A percentile compares a stretch with the other conserved stretches of the same genome.
phyloP scores from a whole-genome alignment of 2,888 invertebrate species.

The Lathronympha strigana region DNA sequence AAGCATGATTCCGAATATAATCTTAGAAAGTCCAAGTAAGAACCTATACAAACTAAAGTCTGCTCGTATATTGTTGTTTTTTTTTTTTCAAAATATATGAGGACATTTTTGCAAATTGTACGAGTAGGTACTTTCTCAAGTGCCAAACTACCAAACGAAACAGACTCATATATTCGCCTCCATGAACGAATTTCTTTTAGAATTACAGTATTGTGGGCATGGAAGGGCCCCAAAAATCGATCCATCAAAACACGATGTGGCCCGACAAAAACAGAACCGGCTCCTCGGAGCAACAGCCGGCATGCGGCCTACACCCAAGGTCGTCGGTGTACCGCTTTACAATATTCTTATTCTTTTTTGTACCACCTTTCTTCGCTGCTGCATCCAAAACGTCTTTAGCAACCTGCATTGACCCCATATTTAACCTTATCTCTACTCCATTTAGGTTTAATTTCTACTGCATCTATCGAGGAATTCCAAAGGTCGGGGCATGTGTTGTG shows the following conservation, averaged over 20 bases:
- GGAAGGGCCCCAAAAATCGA: constrained; percentile 62
- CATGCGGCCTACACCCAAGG: constrained; percentile 82
- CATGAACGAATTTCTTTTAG: constrained; percentile 32
- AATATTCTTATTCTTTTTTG: constrained; percentile 71
- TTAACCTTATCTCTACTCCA: constrained; percentile 49
- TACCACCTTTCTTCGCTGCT: constrained; percentile 72
- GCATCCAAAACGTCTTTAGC: constrained; percentile 56
- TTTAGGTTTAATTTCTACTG: constrained; percentile 49
- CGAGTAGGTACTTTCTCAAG: too few relatives aligned
- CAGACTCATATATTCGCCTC: not conserved
- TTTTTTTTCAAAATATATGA: too few relatives aligned
- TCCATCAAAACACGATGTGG: constrained; percentile 67
- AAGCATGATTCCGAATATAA: not conserved
- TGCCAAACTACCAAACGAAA: not conserved
- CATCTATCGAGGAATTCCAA: constrained; percentile 65
- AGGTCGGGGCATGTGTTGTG: constrained; percentile 76
- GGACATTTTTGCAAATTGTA: too few relatives aligned
- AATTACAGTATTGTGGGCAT: constrained; percentile 40
- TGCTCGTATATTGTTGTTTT: too few relatives aligned
- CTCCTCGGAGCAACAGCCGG: constrained; percentile 71
- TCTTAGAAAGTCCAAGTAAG: too few relatives aligned
- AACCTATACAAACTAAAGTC: too few relatives aligned
- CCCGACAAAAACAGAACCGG: constrained; percentile 73
- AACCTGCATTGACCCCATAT: constrained; percentile 26
- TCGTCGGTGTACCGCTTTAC: constrained; percentile 78